Evolutionary conservation across 2,888 invertebrate genomes (phyloP).

Genomic region (Yponomeuta cagnagella): DNA sequence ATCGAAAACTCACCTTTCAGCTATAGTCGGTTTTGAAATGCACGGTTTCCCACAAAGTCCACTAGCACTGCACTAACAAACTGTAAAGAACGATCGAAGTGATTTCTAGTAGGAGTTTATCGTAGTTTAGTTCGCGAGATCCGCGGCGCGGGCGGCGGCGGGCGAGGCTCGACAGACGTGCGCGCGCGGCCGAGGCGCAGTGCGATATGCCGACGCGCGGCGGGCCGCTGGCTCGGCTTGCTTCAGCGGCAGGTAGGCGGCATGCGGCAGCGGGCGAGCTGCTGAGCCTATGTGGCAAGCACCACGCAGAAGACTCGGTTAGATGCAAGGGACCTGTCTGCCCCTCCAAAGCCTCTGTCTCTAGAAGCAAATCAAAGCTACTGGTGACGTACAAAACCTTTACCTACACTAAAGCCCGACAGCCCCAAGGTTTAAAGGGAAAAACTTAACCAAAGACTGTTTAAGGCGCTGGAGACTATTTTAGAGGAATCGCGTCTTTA

Average conservation of each 20-base stretch:
- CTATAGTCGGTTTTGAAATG: not conserved
- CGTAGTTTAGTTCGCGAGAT: not conserved
- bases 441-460: too few species aligned
- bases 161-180: conserved; percentile 20
- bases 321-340: not conserved
- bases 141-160: not conserved
- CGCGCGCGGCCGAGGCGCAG: conserved; percentile 25
- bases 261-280: too few species aligned
- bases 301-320: too few species aligned
- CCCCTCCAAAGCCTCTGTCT: not conserved
- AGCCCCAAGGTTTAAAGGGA: too few species aligned
- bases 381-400: too few species aligned
- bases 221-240: not conserved
- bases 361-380: too few species aligned
- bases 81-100: not conserved
- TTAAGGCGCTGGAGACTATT: too few species aligned
- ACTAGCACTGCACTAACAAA: conserved; percentile 8
- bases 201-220: conserved; percentile 31
- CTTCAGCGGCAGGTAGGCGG: not conserved
- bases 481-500: too few species aligned
- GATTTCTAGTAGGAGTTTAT: not conserved
- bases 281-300: too few species aligned
- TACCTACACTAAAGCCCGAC: too few species aligned
- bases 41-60: conserved; percentile 8
- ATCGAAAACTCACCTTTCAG: conserved; percentile 30